Conservation (phyloP, 2,797 vertebrate species). For the Pseudomugil tenellus region DNA sequence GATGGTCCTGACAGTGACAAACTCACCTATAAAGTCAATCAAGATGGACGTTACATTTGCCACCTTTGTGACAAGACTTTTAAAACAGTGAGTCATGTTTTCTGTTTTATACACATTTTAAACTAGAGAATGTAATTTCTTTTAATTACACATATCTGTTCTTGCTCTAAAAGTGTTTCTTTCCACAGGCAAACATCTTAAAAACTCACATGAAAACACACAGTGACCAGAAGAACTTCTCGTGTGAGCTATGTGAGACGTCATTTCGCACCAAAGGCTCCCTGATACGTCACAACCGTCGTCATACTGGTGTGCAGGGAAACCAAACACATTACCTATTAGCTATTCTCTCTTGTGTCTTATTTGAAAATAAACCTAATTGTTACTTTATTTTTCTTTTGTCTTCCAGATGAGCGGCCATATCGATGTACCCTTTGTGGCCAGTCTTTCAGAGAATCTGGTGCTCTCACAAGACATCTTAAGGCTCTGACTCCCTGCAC, state of each 20-base stretch:
- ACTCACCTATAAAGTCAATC: constrained; percentile 85
- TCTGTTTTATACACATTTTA: neutral
- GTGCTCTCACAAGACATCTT: constrained; percentile 94
- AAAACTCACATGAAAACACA: constrained; percentile 97
- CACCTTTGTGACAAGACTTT: constrained; percentile 94
- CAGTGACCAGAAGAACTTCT: constrained; percentile 95
- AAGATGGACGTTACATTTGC: constrained; percentile 91
- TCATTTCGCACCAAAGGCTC: constrained; percentile 98
- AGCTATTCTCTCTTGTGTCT: neutral
- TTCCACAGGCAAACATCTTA: constrained; percentile 90
- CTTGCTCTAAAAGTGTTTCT: neutral
- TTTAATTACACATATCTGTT: neutral
- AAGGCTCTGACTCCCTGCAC: constrained; percentile 97
- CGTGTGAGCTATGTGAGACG: constrained; percentile 90
- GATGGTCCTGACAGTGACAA: constrained; percentile 74
- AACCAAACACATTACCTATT: neutral
- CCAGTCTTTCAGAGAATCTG: constrained; percentile 96
- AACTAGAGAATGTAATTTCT: neutral
- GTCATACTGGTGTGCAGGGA: constrained; percentile 90
- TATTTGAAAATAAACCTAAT: neutral
- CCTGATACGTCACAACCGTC: constrained; percentile 94
- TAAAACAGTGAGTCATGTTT: constrained; percentile 87
- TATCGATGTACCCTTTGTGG: constrained; percentile 95
- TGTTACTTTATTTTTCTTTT: neutral
- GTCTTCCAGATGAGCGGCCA: constrained; percentile 90